Conservation (phyloP, 1,140 invertebrate species). For the Trachymyrmex cornetzi region DNA sequence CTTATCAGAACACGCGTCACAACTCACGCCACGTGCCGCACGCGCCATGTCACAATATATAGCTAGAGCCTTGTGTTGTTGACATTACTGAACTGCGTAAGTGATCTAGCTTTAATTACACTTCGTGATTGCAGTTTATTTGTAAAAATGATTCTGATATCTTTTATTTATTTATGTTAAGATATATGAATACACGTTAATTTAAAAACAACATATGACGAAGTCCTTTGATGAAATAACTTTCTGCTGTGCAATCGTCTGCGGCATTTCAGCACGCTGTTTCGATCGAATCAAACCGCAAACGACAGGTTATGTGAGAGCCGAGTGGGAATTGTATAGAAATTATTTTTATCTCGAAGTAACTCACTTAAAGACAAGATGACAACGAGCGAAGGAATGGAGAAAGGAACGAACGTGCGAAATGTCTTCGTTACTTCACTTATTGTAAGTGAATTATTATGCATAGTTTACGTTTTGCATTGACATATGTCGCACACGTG, state of each 20-base stretch:
- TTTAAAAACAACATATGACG: no score
- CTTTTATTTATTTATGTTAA: no score
- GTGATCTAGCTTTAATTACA: no score
- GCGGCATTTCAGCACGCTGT: neutral
- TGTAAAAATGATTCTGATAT: no score
- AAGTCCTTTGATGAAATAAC: neutral
- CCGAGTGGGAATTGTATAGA: neutral
- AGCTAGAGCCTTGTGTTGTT: no score
- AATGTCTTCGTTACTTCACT: slow-evolving; percentile 64
- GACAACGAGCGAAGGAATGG: slow-evolving; percentile 5
- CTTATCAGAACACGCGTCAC: no score
- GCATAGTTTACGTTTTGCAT: neutral
- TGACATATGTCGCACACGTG: neutral
- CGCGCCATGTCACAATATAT: no score
- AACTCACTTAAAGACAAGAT: slow-evolving; percentile 31
- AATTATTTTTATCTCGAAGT: neutral
- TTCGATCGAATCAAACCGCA: neutral
- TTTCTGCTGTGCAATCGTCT: neutral
- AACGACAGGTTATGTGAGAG: neutral
- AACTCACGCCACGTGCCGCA: no score
- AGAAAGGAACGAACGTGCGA: slow-evolving; percentile 1
- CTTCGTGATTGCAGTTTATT: no score
- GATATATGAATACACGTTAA: no score
- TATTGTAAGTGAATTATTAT: slow-evolving; percentile 66
- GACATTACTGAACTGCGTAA: no score